Evolutionary conservation across 2,113 vertebrate species (phyloP).

Genomic region (Sinocyclocheilus grahami): DNA sequence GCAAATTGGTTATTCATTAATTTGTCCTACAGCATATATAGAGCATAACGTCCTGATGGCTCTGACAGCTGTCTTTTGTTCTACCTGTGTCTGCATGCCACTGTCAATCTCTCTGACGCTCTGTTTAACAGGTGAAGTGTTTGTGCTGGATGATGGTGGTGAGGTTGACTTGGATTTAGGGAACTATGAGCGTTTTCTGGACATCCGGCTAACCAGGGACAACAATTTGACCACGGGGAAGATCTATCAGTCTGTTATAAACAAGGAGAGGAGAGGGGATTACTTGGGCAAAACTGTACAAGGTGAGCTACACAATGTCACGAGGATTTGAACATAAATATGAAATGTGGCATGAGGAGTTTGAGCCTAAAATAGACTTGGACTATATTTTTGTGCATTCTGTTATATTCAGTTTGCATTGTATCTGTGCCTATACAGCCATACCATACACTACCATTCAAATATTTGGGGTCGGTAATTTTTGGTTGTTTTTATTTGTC

Average conservation of each 20-base stretch:
- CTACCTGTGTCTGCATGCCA: neutral
- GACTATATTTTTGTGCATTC: neutral
- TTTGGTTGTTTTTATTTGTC: neutral
- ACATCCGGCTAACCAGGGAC: constrained; percentile 91
- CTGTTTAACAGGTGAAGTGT: constrained; percentile 85
- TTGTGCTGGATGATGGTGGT: constrained; percentile 93
- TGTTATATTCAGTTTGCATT: neutral
- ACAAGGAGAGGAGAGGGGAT: constrained; percentile 93
- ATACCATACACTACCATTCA: neutral
- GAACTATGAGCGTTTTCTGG: constrained; percentile 94
- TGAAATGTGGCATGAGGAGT: neutral
- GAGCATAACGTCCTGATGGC: neutral
- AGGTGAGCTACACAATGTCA: constrained; percentile 60
- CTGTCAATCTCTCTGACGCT: neutral
- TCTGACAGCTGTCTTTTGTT: neutral
- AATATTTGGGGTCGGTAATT: neutral
- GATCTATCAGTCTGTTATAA: constrained; percentile 96
- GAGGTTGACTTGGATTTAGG: constrained; percentile 95
- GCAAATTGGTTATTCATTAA: neutral
- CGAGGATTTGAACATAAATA: neutral
- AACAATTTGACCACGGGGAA: constrained; percentile 97
- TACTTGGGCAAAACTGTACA: constrained; percentile 87
- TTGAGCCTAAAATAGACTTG: neutral
- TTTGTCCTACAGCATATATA: neutral
- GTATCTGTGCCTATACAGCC: too few species aligned